These are phyloP conservation scores for Odontamblyopus lacepedii DNA, from an alignment of 2,797 vertebrate genomes.

Conservation along the genomic window DNA sequence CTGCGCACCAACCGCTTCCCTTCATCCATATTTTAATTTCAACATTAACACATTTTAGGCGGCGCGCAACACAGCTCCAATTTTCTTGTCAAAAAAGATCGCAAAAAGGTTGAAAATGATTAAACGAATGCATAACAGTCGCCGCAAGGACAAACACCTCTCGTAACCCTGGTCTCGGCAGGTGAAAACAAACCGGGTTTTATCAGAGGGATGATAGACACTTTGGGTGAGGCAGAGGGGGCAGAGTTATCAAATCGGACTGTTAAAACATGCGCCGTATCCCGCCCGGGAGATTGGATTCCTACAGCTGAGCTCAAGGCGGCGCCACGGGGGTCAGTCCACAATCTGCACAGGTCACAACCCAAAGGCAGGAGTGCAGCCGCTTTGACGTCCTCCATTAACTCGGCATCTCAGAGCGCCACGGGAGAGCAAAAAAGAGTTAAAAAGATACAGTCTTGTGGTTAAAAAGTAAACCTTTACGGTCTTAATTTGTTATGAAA, in stretches of 20 bases:
- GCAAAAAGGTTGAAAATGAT: slow-evolving; percentile 45
- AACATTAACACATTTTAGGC: slow-evolving; percentile 9
- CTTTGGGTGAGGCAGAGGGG: slow-evolving; percentile 31
- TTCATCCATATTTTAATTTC: slow-evolving; percentile 12
- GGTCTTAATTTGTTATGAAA: background rate
- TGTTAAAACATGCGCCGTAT: slow-evolving; percentile 71
- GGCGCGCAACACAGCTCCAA: slow-evolving; percentile 19
- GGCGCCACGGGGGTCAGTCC: slow-evolving; percentile 63
- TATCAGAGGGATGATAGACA: slow-evolving; percentile 63
- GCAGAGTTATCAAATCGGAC: slow-evolving; percentile 65
- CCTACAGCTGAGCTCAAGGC: slow-evolving; percentile 57
- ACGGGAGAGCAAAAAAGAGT: slow-evolving; percentile 31
- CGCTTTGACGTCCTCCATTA: slow-evolving; percentile 73
- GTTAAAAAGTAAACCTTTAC: background rate
- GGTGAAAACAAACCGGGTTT: slow-evolving; percentile 65
- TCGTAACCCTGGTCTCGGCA: slow-evolving; percentile 40
- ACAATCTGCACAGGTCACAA: slow-evolving; percentile 76
- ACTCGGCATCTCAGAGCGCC: slow-evolving; percentile 54
- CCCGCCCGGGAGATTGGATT: slow-evolving; percentile 77
- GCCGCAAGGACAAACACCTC: slow-evolving; percentile 24
- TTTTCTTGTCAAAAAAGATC: slow-evolving; percentile 20
- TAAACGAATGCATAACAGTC: slow-evolving; percentile 52
- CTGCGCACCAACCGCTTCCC: background rate
- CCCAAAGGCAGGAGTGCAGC: slow-evolving; percentile 59
- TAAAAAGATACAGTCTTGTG: background rate